phyloP scores from a whole-genome alignment of 92 coral and sea anemone species.

The Epizoanthus scotinus region DNA sequence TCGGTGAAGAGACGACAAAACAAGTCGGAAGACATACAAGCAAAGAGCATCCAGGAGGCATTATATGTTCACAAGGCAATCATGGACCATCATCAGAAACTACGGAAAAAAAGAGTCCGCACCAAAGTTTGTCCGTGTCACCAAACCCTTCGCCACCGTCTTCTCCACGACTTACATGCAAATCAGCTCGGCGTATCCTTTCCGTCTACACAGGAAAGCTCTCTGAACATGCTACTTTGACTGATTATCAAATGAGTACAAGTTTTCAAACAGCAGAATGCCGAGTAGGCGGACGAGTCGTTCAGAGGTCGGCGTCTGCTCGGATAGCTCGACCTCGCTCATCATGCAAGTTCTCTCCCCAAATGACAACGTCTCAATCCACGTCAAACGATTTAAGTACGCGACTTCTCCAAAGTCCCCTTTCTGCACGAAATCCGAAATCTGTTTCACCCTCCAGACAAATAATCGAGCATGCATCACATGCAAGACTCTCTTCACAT shows the following conservation, averaged over 20 bases:
- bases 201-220: neutral
- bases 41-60: too few relatives aligned
- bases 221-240: neutral
- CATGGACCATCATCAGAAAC: neutral
- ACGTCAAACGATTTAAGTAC: neutral
- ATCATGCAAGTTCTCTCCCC: neutral
- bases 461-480: neutral
- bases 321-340: neutral
- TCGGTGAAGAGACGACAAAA: neutral
- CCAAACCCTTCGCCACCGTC: conserved; percentile 1
- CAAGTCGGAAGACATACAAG: neutral
- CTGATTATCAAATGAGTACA: neutral
- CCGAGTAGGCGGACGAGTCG: neutral
- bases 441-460: neutral
- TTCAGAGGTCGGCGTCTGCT: neutral
- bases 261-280: neutral
- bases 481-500: neutral
- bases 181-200: neutral
- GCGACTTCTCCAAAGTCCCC: neutral
- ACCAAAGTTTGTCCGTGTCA: neutral
- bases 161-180: neutral
- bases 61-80: neutral
- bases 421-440: neutral
- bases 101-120: neutral
- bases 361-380: neutral